Conservation (phyloP, 2,888 invertebrate species). For the Glaucopsyche alexis region DNA sequence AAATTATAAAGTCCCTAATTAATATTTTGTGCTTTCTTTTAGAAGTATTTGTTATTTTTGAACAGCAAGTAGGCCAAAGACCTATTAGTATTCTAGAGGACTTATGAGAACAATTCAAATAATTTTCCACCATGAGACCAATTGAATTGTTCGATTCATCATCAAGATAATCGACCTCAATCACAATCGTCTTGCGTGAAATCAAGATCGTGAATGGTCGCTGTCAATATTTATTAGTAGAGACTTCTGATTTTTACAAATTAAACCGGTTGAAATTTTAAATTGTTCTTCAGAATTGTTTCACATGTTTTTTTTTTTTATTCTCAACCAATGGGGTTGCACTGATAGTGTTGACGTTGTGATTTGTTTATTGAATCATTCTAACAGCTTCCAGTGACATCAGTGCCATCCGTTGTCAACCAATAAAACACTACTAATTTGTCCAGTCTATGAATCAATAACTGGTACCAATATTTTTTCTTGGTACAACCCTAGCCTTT, state of each 20-base stretch:
- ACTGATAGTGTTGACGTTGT: neutral
- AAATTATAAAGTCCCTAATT: neutral
- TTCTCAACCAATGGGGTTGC: neutral
- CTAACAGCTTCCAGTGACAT: no score
- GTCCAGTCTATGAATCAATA: no score
- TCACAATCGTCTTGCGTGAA: neutral
- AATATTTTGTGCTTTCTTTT: neutral
- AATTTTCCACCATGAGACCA: slow-evolving; percentile 4
- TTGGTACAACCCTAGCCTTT: no score
- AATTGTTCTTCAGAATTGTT: slow-evolving; percentile 12
- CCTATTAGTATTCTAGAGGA: slow-evolving; percentile 8
- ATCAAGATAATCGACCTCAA: slow-evolving; percentile 13
- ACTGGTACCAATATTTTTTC: no score
- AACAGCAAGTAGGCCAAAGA: neutral
- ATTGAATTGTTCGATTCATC: slow-evolving; percentile 11
- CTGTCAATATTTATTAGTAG: slow-evolving; percentile 13
- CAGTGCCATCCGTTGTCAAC: no score
- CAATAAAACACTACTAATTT: no score
- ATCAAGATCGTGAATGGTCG: slow-evolving; percentile 1
- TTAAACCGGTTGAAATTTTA: neutral
- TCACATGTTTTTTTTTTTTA: slow-evolving; percentile 13
- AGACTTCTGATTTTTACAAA: slow-evolving; percentile 15
- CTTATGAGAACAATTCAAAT: slow-evolving; percentile 2
- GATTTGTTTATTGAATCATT: slow-evolving; percentile 2
- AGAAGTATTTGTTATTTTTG: neutral